A percentile compares a stretch with the other conserved stretches of the same genome.
phyloP scores from a whole-genome alignment of 2,797 vertebrate genomes.

The Cyclopterus lumpus region DNA sequence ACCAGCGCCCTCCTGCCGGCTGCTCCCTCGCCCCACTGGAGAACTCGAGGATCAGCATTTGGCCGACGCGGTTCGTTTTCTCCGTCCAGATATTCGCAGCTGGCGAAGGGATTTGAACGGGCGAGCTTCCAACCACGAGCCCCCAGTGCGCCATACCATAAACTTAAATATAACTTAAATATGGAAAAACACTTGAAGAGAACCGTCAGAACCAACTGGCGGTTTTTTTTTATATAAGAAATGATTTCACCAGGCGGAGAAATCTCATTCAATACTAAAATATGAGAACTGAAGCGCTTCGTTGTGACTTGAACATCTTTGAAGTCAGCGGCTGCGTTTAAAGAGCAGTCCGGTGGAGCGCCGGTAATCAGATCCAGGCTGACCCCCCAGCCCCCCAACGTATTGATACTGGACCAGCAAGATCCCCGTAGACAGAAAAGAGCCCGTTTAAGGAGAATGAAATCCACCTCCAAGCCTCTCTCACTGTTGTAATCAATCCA shows the following conservation, averaged over 20 bases:
- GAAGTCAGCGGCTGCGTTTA: conserved; percentile 54
- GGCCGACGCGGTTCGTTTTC: too few relatives aligned
- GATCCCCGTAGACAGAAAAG: too few relatives aligned
- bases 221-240: conserved; percentile 4
- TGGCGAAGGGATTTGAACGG: too few relatives aligned
- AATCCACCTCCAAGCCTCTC: conserved; percentile 30
- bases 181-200: neutral
- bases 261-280: conserved; percentile 27
- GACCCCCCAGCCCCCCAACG: conserved; percentile 44
- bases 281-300: conserved; percentile 28
- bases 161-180: too few relatives aligned
- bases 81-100: too few relatives aligned
- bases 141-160: too few relatives aligned
- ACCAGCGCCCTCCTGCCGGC: too few relatives aligned
- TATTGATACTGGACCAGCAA: conserved; percentile 58
- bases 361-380: conserved; percentile 76
- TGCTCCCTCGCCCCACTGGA: too few relatives aligned
- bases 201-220: conserved; percentile 41
- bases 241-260: neutral
- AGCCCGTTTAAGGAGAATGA: neutral
- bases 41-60: too few relatives aligned
- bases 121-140: too few relatives aligned
- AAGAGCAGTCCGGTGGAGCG: conserved; percentile 68
- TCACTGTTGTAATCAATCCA: conserved; percentile 38
- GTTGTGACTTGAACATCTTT: conserved; percentile 52